Evolutionary conservation across 2,888 invertebrate genomes (phyloP).

Genomic region (Branchellion lobata): DNA sequence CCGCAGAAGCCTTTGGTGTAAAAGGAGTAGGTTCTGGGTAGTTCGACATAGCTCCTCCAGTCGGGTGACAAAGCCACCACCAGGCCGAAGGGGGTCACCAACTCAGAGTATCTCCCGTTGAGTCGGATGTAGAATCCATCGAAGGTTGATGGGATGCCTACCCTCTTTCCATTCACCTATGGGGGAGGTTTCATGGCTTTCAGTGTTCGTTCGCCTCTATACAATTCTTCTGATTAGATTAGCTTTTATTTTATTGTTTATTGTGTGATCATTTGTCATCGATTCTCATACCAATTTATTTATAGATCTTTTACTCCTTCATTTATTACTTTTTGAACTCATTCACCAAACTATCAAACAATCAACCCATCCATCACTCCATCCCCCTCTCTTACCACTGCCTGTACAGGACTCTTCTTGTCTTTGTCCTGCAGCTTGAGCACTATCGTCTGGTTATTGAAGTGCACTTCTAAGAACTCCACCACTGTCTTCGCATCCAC

Average conservation of each 20-base stretch:
- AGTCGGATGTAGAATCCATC: background rate
- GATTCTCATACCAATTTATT: no score
- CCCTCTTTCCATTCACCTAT: background rate
- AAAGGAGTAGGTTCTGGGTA: conserved; percentile 2
- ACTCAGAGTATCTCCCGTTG: conserved; percentile 11
- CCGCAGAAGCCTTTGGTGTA: conserved; percentile 17
- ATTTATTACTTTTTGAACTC: no score
- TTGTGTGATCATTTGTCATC: no score
- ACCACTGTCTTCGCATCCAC: background rate
- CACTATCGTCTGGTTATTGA: background rate
- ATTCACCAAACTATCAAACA: no score
- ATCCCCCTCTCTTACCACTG: background rate
- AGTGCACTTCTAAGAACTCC: background rate
- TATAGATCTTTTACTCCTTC: no score
- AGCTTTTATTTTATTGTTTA: no score
- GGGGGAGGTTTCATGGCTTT: no score
- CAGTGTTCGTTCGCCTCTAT: background rate
- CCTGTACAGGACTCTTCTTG: background rate
- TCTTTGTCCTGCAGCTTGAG: background rate
- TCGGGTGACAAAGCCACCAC: background rate
- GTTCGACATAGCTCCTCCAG: conserved; percentile 20
- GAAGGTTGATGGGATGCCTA: conserved; percentile 26
- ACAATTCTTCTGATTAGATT: no score
- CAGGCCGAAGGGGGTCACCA: conserved; percentile 16
- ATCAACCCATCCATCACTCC: no score